Conservation (phyloP, 1,140 invertebrate species). For the Apis laboriosa region DNA sequence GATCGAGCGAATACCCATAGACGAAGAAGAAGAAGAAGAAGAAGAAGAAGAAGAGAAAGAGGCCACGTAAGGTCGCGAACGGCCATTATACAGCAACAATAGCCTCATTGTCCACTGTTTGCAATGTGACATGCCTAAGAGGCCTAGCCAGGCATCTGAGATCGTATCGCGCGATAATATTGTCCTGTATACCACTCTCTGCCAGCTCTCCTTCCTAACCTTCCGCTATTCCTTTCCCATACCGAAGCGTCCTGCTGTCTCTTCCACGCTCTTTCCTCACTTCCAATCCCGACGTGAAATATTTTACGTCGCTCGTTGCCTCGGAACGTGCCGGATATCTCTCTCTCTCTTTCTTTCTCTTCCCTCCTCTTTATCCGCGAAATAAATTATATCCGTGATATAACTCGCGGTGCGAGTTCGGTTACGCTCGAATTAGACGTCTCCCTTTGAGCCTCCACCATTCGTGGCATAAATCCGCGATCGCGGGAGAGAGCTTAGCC, state of each 20-base stretch:
- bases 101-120: conserved; percentile 76
- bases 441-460: not conserved
- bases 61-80: conserved; percentile 73
- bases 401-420: not conserved
- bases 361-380: not conserved
- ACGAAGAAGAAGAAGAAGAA: conserved; percentile 14
- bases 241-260: conserved; percentile 49
- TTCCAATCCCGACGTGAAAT: conserved; percentile 28
- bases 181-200: conserved; percentile 63
- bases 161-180: conserved; percentile 76
- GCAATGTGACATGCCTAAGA: conserved; percentile 74
- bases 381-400: conserved; percentile 34
- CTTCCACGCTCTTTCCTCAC: conserved; percentile 50
- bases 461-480: not conserved
- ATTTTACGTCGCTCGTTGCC: conserved; percentile 36
- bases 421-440: conserved; percentile 20
- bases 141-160: conserved; percentile 70
- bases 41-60: conserved; percentile 56
- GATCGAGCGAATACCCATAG: conserved; percentile 45
- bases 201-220: conserved; percentile 65
- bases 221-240: conserved; percentile 56
- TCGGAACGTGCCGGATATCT: conserved; percentile 42
- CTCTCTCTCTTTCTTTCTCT: not conserved
- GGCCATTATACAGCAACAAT: conserved; percentile 76
- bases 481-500: not conserved